Base-by-base conservation (phyloP, 2,888 invertebrate species). In the Dicroscelio sp. region DNA sequence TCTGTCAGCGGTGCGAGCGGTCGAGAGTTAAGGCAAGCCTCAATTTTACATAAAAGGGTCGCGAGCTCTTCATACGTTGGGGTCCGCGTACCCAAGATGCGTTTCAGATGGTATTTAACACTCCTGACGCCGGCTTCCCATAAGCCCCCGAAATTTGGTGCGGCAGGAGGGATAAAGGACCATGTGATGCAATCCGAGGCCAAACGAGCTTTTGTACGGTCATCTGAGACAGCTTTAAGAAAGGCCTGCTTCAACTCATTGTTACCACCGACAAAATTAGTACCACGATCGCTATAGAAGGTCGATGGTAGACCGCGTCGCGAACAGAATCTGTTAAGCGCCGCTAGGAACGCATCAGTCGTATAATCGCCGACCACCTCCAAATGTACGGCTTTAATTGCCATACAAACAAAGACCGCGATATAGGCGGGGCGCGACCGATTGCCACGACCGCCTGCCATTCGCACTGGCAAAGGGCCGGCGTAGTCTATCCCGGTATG, bases 401-500 rank as follows among this genome's bases (percentile, higher is more conserved):
- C 35, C 4, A 76, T 17, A n/a, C 76, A 76, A n/a, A 76, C 76
- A 38, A 76, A 76, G 0, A 76, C 31, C 10, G 33, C 20, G 1
- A 76, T 14, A 38, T 60, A 76, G 1, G 76, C 76, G 0, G 52
- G 52, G 31, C n/a, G 33, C 20, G 35, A 27, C 17, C n/a, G 14
- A 20, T 3, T 5, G 35, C 65, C 65, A 4, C 65, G 65, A 12
- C 33, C 48, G 20, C 12, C 14, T 20, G 38, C 38, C 31, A n/a
- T 27, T 27, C 73, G 48, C 6, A 76, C 52, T 20, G 23, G n/a
- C 1, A 76, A 33, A 27, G 75, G 60, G 3, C 73, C 52, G 23
- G 73, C 55, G 31, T 31, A 73, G 17, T 80, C 80, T 2, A 80
- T 2, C 5, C 78, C 78, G 8, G 20, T 12, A 23, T 79, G 65